phyloP scores from a whole-genome alignment of 2,797 vertebrate genomes.

The Oryzias sinensis region DNA sequence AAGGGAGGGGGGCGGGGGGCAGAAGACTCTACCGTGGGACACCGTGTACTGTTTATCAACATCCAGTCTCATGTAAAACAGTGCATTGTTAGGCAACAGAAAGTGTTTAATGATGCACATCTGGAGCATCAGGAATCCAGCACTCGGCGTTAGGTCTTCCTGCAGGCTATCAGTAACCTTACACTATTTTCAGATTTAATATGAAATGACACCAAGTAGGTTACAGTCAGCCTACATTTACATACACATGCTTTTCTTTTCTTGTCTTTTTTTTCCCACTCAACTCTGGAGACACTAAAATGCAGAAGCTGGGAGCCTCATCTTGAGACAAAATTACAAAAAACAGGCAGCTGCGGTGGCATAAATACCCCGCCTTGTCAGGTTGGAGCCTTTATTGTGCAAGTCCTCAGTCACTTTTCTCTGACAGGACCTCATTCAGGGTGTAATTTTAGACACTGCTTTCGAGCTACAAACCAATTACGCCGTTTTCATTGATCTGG shows the following conservation, averaged over 20 bases:
- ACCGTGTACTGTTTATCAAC: slow-evolving; percentile 31
- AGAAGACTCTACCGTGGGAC: slow-evolving; percentile 7
- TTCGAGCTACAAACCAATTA: slow-evolving; percentile 57
- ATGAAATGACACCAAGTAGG: slow-evolving; percentile 19
- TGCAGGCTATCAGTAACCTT: slow-evolving; percentile 36
- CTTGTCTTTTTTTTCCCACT: slow-evolving; percentile 12
- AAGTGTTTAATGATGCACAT: slow-evolving; percentile 43
- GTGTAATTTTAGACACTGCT: slow-evolving; percentile 50
- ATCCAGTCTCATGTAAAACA: slow-evolving; percentile 27
- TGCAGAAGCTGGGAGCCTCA: neutral
- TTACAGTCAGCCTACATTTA: slow-evolving; percentile 33
- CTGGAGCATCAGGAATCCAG: slow-evolving; percentile 35
- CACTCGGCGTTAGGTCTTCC: slow-evolving; percentile 25
- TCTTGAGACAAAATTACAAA: slow-evolving; percentile 19
- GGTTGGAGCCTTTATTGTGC: neutral
- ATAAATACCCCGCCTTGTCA: slow-evolving; percentile 1
- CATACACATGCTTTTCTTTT: too few species aligned
- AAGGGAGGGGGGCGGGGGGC: slow-evolving; percentile 22
- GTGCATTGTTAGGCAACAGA: slow-evolving; percentile 38
- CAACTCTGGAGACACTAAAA: slow-evolving; percentile 25
- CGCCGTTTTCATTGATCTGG: slow-evolving; percentile 47
- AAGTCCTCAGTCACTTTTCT: slow-evolving; percentile 37
- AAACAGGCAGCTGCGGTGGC: too few species aligned
- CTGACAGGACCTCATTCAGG: neutral
- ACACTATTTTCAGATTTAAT: slow-evolving; percentile 22